Conservation (phyloP, 1,140 invertebrate genomes). For the Macrotrachela quadricornifera region DNA sequence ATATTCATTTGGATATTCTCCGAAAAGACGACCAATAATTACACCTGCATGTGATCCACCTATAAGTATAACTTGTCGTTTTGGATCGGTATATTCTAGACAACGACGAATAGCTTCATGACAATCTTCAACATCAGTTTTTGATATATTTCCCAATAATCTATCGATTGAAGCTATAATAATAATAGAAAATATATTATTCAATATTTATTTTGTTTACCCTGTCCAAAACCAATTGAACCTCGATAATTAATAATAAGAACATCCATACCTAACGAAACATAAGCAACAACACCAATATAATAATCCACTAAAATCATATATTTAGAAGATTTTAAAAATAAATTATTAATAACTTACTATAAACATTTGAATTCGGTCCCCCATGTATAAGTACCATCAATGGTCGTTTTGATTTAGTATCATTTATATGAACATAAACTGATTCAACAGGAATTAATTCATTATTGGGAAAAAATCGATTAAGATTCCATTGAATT, state of each 20-base stretch:
- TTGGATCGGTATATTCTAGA: too few relatives aligned
- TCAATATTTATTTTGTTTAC: slow-evolving; percentile 11
- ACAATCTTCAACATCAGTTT: slow-evolving; percentile 57
- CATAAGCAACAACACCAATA: background rate
- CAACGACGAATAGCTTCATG: slow-evolving; percentile 19
- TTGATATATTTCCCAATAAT: slow-evolving; percentile 50
- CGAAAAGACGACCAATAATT: slow-evolving; percentile 57
- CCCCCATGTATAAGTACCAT: too few relatives aligned
- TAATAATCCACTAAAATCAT: too few relatives aligned
- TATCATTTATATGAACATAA: too few relatives aligned
- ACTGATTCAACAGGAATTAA: too few relatives aligned
- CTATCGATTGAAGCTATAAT: slow-evolving; percentile 40
- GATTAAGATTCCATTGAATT: too few relatives aligned
- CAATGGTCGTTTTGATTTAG: too few relatives aligned
- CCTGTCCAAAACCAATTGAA: slow-evolving; percentile 55
- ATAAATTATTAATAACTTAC: too few relatives aligned
- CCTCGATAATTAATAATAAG: slow-evolving; percentile 60
- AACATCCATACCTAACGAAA: slow-evolving; percentile 6
- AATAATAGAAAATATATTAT: too few relatives aligned
- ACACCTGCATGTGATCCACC: slow-evolving; percentile 83
- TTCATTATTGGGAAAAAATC: too few relatives aligned
- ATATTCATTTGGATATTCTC: slow-evolving; percentile 53
- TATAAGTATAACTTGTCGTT: slow-evolving; percentile 13
- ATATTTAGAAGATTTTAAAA: too few relatives aligned
- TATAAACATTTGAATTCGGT: too few relatives aligned